Evolutionary conservation across 2,888 invertebrate species (phyloP).

Genomic region (Pachycephus smyrnensis): DNA sequence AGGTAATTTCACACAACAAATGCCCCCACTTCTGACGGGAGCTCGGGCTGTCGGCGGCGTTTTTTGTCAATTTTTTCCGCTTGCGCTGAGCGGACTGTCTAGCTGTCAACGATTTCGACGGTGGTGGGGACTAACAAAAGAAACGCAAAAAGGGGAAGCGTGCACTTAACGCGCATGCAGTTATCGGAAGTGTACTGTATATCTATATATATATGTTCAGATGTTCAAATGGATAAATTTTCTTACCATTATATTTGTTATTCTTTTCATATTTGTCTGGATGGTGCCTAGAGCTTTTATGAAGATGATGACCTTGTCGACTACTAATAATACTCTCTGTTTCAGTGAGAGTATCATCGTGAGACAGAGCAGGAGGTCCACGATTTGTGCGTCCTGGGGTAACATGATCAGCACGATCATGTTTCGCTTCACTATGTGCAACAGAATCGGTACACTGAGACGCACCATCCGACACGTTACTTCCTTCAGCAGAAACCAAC

Average conservation of each 20-base stretch:
- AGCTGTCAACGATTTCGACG: no score
- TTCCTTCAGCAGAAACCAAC: conserved; percentile 89
- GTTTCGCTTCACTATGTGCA: conserved; percentile 68
- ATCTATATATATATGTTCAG: no score
- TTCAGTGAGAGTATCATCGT: conserved; percentile 63
- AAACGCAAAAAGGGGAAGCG: no score
- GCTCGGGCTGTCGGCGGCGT: no score
- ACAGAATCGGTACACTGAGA: conserved; percentile 87
- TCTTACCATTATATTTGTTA: conserved; percentile 69
- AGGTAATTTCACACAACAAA: no score
- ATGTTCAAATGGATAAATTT: conserved; percentile 18
- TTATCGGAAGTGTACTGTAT: no score
- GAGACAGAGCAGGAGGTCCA: conserved; percentile 60
- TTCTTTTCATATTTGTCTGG: conserved; percentile 69
- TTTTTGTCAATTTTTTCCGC: no score
- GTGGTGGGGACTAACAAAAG: no score
- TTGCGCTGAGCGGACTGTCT: no score
- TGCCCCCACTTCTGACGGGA: no score
- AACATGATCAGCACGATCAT: conserved; percentile 61
- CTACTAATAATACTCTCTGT: conserved; percentile 66
- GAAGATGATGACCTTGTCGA: conserved; percentile 66
- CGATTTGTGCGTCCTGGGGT: conserved; percentile 60
- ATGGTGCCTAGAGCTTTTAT: conserved; percentile 67
- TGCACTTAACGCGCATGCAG: no score
- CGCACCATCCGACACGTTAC: conserved; percentile 84